Percentiles rank a stretch among this genome's conserved stretches.
phyloP scores from a whole-genome alignment of 2,888 invertebrate genomes.

The Dromius quadrimaculatus region DNA sequence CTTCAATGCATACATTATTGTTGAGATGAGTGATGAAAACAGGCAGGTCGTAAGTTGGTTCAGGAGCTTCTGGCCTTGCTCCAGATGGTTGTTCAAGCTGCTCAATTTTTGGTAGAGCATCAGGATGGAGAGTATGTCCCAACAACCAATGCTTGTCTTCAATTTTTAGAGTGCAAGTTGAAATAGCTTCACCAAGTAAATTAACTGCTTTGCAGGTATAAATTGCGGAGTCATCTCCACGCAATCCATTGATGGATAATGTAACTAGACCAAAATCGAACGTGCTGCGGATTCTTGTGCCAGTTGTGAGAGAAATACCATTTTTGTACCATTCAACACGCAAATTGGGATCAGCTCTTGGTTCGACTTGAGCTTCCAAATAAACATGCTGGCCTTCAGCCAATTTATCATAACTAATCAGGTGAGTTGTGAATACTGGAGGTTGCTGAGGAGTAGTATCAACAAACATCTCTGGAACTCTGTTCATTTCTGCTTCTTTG shows the following conservation, averaged over 20 bases:
- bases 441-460: constrained; percentile 90
- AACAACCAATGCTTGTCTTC: constrained; percentile 90
- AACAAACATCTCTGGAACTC: constrained; percentile 88
- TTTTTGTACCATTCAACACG: constrained; percentile 94
- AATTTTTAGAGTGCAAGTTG: constrained; percentile 90
- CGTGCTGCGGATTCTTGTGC: constrained; percentile 90
- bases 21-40: constrained; percentile 92
- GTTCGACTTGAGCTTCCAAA: constrained; percentile 91
- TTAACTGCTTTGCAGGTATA: constrained; percentile 97
- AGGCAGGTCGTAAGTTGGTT: constrained; percentile 85
- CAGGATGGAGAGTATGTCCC: constrained; percentile 89
- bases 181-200: constrained; percentile 92
- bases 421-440: constrained; percentile 94
- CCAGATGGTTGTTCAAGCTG: constrained; percentile 85
- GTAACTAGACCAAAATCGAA: constrained; percentile 98
- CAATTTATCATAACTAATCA: constrained; percentile 85
- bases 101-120: constrained; percentile 87
- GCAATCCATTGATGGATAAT: constrained; percentile 86
- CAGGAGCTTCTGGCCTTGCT: constrained; percentile 76
- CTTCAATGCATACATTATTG: constrained; percentile 89
- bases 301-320: constrained; percentile 86
- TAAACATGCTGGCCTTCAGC: constrained; percentile 89
- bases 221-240: constrained; percentile 93
- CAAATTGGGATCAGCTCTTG: constrained; percentile 88
- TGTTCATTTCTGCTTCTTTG: constrained; percentile 93